These are phyloP conservation scores for Ferrisia virgata DNA, from an alignment of 2,888 invertebrate species.

Conservation along the genomic window DNA sequence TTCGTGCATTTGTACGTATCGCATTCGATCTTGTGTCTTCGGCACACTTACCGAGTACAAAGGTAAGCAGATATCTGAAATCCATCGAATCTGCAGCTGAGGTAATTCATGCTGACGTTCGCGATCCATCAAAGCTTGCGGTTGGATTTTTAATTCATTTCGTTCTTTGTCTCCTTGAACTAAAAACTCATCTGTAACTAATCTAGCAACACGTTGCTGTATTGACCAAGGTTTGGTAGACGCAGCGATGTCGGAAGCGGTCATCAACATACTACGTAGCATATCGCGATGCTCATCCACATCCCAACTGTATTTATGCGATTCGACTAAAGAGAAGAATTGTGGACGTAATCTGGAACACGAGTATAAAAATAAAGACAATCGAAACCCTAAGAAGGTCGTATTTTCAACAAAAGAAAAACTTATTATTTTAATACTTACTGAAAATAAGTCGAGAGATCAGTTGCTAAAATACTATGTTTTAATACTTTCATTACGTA, in stretches of 20 bases:
- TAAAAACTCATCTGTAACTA: conserved; percentile 58
- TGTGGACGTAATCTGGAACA: conserved; percentile 51
- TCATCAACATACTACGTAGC: conserved; percentile 59
- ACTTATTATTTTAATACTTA: conserved; percentile 52
- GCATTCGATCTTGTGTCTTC: no score
- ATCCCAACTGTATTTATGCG: conserved; percentile 54
- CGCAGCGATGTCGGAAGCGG: conserved; percentile 60
- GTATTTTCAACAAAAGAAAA: no score
- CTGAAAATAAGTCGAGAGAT: conserved; percentile 58
- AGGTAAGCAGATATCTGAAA: conserved; percentile 55
- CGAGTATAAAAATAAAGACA: not conserved
- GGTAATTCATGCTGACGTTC: conserved; percentile 59
- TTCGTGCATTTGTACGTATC: no score
- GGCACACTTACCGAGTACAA: conserved; percentile 56
- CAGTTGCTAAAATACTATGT: conserved; percentile 58
- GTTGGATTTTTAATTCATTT: conserved; percentile 56
- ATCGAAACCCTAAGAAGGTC: no score
- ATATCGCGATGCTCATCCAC: conserved; percentile 54
- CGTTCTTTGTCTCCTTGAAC: conserved; percentile 59
- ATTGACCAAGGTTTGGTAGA: conserved; percentile 62
- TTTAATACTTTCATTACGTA: conserved; percentile 57
- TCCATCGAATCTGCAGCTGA: conserved; percentile 57
- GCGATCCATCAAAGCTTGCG: conserved; percentile 61
- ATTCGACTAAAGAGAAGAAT: conserved; percentile 56
- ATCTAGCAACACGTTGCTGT: conserved; percentile 57